Evolutionary conservation across 2,797 vertebrate genomes (phyloP).

Genomic region (Eurystomus glaucurus): DNA sequence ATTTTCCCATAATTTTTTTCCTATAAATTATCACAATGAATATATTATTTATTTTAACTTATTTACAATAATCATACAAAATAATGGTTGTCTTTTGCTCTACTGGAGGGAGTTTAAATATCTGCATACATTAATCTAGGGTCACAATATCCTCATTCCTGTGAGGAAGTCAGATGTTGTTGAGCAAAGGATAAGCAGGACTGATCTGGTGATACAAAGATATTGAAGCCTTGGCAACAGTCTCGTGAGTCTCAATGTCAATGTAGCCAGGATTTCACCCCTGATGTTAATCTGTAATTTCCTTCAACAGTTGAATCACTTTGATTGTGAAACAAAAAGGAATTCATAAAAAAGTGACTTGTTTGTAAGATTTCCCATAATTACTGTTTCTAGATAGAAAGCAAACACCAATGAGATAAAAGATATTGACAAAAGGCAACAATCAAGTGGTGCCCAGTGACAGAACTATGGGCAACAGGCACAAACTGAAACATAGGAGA

Average conservation of each 20-base stretch:
- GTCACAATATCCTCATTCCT: neutral
- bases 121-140: neutral
- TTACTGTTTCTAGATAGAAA: neutral
- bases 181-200: neutral
- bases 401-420: neutral
- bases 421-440: neutral
- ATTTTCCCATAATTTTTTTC: neutral
- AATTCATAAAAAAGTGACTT: neutral
- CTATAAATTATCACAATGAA: neutral
- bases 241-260: neutral
- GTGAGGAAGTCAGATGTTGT: neutral
- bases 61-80: neutral
- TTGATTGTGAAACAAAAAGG: neutral
- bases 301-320: neutral
- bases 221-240: neutral
- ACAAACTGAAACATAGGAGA: neutral
- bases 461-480: neutral
- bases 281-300: neutral
- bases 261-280: neutral
- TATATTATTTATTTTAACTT: slow-evolving; percentile 10
- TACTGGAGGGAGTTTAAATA: neutral
- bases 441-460: neutral
- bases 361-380: neutral
- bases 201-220: neutral
- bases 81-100: neutral